Percentiles rank a stretch among this genome's conserved stretches.
These are phyloP conservation scores for Ochotona curzoniae DNA, from an alignment of 2,113 vertebrate genomes.

Conservation along the genomic window DNA sequence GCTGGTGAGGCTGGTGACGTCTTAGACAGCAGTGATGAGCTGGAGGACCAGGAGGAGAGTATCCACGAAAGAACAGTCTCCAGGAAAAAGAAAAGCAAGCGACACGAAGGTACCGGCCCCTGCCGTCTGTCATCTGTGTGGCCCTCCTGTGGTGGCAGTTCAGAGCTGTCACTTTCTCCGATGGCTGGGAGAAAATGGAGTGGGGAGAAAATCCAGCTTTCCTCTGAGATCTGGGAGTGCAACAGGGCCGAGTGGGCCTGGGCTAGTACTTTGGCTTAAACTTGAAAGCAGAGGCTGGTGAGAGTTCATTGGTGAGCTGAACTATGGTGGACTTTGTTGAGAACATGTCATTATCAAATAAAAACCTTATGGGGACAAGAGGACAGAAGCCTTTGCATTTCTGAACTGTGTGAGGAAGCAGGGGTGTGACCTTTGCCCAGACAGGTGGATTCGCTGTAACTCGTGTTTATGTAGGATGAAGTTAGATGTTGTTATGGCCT, in stretches of 20 bases:
- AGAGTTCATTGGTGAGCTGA: background rate
- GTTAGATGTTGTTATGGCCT: background rate
- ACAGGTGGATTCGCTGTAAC: background rate
- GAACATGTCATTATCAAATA: background rate
- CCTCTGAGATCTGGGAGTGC: background rate
- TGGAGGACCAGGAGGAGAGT: constrained; percentile 89
- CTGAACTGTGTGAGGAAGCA: constrained; percentile 12
- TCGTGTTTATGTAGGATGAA: background rate
- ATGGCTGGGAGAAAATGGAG: background rate
- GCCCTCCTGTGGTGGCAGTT: background rate
- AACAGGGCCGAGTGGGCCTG: background rate
- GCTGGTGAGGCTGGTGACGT: constrained; percentile 87
- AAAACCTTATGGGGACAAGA: background rate
- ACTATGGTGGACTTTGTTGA: background rate
- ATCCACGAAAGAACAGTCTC: constrained; percentile 82
- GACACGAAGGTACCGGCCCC: constrained; percentile 91
- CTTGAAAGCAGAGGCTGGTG: background rate
- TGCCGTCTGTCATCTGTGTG: background rate
- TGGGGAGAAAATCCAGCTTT: background rate
- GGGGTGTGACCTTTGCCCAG: background rate
- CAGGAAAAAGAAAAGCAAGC: constrained; percentile 96
- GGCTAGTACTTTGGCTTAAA: background rate
- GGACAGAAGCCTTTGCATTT: background rate
- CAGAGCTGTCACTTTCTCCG: background rate
- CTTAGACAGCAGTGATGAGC: constrained; percentile 92